Conservation (phyloP, 2,113 vertebrate genomes). For the Eulacestoma nigropectus region DNA sequence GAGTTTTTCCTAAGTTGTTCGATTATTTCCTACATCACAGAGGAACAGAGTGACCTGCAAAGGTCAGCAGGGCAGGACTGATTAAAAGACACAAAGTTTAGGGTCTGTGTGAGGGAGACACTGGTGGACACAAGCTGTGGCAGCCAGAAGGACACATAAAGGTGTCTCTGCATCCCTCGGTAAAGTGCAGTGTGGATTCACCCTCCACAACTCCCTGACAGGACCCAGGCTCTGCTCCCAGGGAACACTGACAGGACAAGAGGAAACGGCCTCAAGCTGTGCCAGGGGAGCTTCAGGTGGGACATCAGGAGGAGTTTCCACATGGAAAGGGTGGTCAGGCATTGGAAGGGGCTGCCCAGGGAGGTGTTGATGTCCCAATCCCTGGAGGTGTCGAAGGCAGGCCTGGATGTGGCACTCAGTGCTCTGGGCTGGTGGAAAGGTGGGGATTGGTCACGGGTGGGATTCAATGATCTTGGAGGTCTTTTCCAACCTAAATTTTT, state of each 20-base stretch:
- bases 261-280: neutral
- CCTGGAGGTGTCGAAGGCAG: neutral
- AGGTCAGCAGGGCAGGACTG: neutral
- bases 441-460: neutral
- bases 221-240: neutral
- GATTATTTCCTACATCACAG: neutral
- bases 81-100: neutral
- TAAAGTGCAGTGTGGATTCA: neutral
- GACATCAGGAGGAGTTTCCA: neutral
- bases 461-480: rapidly evolving
- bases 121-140: neutral
- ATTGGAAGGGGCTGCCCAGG: neutral
- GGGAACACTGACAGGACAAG: neutral
- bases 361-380: neutral
- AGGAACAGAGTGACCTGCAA: neutral
- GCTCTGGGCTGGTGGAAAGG: neutral
- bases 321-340: neutral
- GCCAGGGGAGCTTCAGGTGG: neutral
- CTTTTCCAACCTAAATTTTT: neutral
- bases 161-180: neutral
- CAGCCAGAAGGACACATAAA: neutral
- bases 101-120: neutral
- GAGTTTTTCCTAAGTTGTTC: neutral
- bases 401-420: neutral
- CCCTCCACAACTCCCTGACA: neutral